Evolutionary conservation across 2,888 invertebrate species (phyloP).

Genomic region (Melanostoma scalare): DNA sequence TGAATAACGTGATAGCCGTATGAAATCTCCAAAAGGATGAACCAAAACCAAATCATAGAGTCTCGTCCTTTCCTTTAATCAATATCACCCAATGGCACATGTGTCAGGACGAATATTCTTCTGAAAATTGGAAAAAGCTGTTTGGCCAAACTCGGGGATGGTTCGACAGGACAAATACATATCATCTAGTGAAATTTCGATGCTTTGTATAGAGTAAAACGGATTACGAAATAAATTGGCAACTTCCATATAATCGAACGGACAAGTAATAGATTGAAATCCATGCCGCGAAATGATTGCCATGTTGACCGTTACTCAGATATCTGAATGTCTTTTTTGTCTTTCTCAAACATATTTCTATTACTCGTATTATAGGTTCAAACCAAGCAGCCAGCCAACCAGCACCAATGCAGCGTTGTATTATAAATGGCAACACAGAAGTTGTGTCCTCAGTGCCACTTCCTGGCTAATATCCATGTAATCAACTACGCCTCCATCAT

Average conservation of each 20-base stretch:
- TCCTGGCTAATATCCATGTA: conserved; percentile 63
- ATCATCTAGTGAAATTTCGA: conserved; percentile 12
- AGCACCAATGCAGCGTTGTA: not conserved
- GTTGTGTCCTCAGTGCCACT: conserved; percentile 13
- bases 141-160: conserved; percentile 10
- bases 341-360: conserved; percentile 11
- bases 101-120: conserved; percentile 43
- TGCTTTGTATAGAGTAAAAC: conserved; percentile 3
- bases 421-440: not conserved
- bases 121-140: conserved; percentile 33
- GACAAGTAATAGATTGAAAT: conserved; percentile 14
- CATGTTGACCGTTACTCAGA: conserved; percentile 9
- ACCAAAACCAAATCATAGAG: conserved; percentile 52
- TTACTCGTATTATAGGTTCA: too few relatives aligned
- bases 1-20: conserved; percentile 44
- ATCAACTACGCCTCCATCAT: conserved; percentile 39
- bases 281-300: conserved; percentile 28
- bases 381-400: too few relatives aligned
- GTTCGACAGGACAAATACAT: conserved; percentile 4
- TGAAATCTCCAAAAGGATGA: conserved; percentile 51
- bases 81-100: conserved; percentile 63
- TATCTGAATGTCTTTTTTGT: conserved; percentile 1
- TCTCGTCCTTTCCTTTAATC: conserved; percentile 63
- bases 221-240: conserved; percentile 25
- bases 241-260: conserved; percentile 19